phyloP scores from a whole-genome alignment of 2,113 vertebrate species.

The Colaptes auratus region DNA sequence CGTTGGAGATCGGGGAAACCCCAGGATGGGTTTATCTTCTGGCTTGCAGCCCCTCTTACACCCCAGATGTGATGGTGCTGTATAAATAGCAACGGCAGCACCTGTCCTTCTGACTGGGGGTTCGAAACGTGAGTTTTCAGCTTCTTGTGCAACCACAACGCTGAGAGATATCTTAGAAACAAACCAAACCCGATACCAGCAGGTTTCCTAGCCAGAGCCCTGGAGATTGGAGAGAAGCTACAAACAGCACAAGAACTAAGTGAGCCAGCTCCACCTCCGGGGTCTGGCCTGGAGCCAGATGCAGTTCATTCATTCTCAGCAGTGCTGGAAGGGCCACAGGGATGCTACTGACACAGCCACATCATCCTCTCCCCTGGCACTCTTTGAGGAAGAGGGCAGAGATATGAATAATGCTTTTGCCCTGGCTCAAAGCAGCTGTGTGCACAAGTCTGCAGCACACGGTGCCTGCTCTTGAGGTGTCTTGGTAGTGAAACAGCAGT shows the following conservation, averaged over 20 bases:
- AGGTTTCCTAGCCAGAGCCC: neutral
- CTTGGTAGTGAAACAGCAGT: neutral
- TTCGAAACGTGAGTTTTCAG: conserved; percentile 2
- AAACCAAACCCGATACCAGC: neutral
- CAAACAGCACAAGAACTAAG: neutral
- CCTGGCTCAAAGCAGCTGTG: fast-evolving
- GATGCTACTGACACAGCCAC: neutral
- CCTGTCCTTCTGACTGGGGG: neutral
- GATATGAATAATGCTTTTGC: neutral
- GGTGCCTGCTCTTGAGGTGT: neutral
- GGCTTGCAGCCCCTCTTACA: neutral
- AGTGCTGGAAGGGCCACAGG: neutral
- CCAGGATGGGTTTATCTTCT: neutral
- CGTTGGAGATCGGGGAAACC: neutral
- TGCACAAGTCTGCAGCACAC: neutral
- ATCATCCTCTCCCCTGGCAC: neutral
- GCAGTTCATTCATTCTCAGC: neutral
- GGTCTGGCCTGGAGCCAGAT: neutral
- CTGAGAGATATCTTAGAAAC: neutral
- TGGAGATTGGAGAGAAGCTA: neutral
- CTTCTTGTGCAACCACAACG: neutral
- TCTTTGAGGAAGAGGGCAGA: neutral
- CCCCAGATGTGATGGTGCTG: fast-evolving
- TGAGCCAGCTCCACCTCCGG: neutral
- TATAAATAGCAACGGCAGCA: neutral